A percentile compares a stretch with the other conserved stretches of the same genome.
phyloP scores from a whole-genome alignment of 2,113 vertebrate genomes.

The Mastomys coucha region DNA sequence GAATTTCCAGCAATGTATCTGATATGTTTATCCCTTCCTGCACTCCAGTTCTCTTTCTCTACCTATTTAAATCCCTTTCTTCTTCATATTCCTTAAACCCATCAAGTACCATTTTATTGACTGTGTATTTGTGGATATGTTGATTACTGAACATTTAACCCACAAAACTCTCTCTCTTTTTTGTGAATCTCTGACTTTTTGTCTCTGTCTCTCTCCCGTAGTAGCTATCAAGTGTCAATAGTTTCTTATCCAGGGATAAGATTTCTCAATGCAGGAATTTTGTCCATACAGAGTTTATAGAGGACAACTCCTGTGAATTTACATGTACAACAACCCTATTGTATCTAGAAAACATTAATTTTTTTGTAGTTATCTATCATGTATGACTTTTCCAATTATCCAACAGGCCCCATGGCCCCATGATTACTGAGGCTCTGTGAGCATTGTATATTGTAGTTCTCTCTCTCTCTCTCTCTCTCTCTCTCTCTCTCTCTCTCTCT shows the following conservation, averaged over 20 bases:
- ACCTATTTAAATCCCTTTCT: background rate
- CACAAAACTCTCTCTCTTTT: no score
- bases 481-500: no score
- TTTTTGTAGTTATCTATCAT: no score
- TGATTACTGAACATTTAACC: no score
- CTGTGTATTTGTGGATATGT: background rate
- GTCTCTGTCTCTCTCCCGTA: background rate
- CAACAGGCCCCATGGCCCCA: background rate
- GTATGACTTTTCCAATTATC: background rate
- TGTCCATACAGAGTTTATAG: background rate
- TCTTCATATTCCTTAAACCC: background rate
- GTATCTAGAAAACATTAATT: background rate
- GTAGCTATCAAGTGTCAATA: no score
- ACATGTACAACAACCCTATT: background rate
- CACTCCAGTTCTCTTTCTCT: background rate
- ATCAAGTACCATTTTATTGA: background rate
- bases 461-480: no score
- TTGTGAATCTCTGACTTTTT: no score
- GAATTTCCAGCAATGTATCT: background rate
- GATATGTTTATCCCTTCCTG: background rate
- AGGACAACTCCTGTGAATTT: background rate
- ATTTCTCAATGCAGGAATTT: background rate
- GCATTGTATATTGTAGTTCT: no score
- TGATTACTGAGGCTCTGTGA: background rate
- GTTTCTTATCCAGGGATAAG: background rate